Base-by-base conservation (phyloP, 2,113 vertebrate species). In the Fregetta grallaria region DNA sequence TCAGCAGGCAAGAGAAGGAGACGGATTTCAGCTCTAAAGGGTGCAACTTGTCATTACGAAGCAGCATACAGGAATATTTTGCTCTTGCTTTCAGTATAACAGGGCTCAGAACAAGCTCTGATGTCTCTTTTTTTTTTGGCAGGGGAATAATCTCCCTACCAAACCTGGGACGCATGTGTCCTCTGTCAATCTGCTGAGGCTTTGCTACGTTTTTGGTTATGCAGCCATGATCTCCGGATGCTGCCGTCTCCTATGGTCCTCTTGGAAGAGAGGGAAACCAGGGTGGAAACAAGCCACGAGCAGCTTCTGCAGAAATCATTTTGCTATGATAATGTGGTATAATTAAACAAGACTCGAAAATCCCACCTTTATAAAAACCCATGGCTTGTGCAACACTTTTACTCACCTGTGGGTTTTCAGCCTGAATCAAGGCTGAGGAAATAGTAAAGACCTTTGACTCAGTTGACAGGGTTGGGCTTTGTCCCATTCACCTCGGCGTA, bases 251-350 rank as follows among this genome's bases (percentile, higher is more conserved):
- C 40, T 22, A 4, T 5, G 19, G 56, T n/a, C 53, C 53, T 40
- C 53, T 61, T 2, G 36, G 85, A 52, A 88, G 22, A 59, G 53
- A 70, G 55, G 14, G 44, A 93, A 85, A 40, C 14, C 40, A 55
- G 53, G 19, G 58, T 6, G 32, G 56, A 63, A 90, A 58, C 13
- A 26, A 88, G n/a, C 47, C 86, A 45, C 0, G 30, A 81, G 73
- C 91, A 95, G 72, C 83, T 77, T 72, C 45, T 84, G 83, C 56
- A 90, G 86, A 67, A 83, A 74, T 36, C 36, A 36, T 36, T 70
- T 66, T 83, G 52, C 75, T 76, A 34, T 42, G 52, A 12, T 45
- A 67, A 76, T 7, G 34, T 30, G 52, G 44, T 47, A 12, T 38
- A 92, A 83, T 86, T 77, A 77, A 90, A 59, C 18, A 74, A 18